phyloP scores from a whole-genome alignment of 2,888 invertebrate genomes.

The Pherbina coryleti region DNA sequence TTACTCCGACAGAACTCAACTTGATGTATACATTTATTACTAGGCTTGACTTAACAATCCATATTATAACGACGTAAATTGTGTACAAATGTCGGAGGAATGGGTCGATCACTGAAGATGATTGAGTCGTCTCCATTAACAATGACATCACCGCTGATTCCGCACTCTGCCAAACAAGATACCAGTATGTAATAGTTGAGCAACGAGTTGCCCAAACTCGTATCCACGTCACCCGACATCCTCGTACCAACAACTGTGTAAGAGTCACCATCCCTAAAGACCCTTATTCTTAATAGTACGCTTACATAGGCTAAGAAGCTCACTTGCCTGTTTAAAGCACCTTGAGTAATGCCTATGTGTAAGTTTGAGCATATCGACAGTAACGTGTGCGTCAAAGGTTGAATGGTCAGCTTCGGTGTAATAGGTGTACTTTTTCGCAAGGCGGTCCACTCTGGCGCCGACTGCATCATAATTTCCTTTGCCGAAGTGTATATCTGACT shows the following conservation, averaged over 20 bases:
- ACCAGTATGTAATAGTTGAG: slow-evolving; percentile 29
- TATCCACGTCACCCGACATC: slow-evolving; percentile 39
- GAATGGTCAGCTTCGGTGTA: not conserved
- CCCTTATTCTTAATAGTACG: not conserved
- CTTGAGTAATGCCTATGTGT: not conserved
- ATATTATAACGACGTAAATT: not conserved
- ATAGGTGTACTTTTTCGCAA: not conserved
- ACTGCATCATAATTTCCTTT: not conserved
- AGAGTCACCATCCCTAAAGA: slow-evolving; percentile 4
- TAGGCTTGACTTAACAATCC: not conserved
- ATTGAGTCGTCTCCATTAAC: slow-evolving; percentile 34
- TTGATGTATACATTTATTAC: not conserved
- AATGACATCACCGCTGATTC: slow-evolving; percentile 12
- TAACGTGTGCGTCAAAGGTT: not conserved
- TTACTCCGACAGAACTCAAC: slow-evolving; percentile 25
- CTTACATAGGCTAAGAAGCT: not conserved
- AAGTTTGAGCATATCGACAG: not conserved
- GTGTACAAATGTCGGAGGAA: not conserved
- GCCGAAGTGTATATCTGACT: not conserved
- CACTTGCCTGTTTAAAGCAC: not conserved
- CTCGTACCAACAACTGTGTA: not conserved
- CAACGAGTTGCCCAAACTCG: slow-evolving; percentile 29
- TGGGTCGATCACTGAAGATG: slow-evolving; percentile 12
- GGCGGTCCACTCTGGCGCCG: not conserved
- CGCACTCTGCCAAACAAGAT: not conserved